Evolutionary conservation across 2,797 vertebrate species (phyloP).

Genomic region (Vireo griseus): DNA sequence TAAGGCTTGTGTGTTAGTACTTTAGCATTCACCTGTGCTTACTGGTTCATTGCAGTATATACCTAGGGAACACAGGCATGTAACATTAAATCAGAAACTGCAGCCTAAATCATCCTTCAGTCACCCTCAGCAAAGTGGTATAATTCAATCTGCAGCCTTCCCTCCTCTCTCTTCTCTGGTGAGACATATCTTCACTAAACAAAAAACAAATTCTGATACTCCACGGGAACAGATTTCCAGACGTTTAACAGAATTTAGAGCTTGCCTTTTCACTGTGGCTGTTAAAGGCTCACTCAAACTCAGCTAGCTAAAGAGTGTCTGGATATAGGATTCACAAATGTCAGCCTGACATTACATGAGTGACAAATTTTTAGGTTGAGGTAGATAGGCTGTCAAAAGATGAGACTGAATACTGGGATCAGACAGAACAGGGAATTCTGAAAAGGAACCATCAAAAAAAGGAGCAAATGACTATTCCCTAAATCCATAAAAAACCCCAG

Average conservation of each 20-base stretch:
- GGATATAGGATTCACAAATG: accelerated
- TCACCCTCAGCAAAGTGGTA: background rate
- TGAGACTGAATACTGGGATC: background rate
- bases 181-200: background rate
- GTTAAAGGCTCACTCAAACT: background rate
- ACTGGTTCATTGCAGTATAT: background rate
- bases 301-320: background rate
- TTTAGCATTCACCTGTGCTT: background rate
- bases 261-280: background rate
- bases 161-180: background rate
- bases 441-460: background rate
- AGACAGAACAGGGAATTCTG: background rate
- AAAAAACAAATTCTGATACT: background rate
- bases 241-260: background rate
- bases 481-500: background rate
- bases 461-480: background rate
- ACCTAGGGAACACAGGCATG: background rate
- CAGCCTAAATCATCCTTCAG: background rate
- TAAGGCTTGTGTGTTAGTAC: background rate
- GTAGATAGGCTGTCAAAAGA: background rate
- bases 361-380: background rate
- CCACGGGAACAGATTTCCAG: background rate
- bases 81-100: background rate
- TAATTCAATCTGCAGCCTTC: background rate
- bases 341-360: background rate